Conservation (phyloP, 2,888 invertebrate species). For the Elegia similella region DNA sequence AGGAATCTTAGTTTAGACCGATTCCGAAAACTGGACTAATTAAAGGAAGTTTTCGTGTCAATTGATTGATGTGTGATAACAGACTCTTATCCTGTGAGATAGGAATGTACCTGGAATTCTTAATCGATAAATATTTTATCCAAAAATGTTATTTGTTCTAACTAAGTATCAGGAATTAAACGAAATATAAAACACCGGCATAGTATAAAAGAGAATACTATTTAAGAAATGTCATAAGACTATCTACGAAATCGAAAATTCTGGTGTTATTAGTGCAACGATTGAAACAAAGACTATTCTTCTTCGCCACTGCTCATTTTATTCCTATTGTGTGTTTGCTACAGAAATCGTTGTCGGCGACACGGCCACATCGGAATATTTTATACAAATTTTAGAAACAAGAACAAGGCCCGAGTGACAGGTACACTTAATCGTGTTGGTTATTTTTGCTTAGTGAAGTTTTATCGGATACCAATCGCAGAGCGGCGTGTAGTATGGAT, state of each 20-base stretch:
- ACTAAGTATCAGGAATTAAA: background rate
- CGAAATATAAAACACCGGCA: background rate
- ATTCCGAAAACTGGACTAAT: conserved; percentile 47
- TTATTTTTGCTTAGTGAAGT: conserved; percentile 73
- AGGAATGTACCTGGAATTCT: conserved; percentile 5
- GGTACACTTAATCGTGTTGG: conserved; percentile 76
- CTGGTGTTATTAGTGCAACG: conserved; percentile 32
- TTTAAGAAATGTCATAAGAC: background rate
- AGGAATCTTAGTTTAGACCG: conserved; percentile 48
- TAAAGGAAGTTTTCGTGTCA: conserved; percentile 24
- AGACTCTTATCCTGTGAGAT: conserved; percentile 11
- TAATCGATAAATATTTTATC: background rate
- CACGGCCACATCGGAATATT: conserved; percentile 71
- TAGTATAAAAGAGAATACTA: background rate
- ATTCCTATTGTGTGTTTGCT: conserved; percentile 51
- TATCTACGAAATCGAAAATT: conserved; percentile 16
- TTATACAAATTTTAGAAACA: conserved; percentile 81
- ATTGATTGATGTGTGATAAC: conserved; percentile 15
- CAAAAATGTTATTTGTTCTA: background rate
- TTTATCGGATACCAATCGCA: conserved; percentile 73
- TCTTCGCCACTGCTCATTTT: conserved; percentile 39
- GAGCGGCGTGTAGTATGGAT: conserved; percentile 65
- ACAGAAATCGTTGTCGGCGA: conserved; percentile 63
- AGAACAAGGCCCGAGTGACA: conserved; percentile 77
- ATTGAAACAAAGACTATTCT: conserved; percentile 48